Conservation (phyloP, 2,113 vertebrate genomes). For the Pleuronectes platessa region DNA sequence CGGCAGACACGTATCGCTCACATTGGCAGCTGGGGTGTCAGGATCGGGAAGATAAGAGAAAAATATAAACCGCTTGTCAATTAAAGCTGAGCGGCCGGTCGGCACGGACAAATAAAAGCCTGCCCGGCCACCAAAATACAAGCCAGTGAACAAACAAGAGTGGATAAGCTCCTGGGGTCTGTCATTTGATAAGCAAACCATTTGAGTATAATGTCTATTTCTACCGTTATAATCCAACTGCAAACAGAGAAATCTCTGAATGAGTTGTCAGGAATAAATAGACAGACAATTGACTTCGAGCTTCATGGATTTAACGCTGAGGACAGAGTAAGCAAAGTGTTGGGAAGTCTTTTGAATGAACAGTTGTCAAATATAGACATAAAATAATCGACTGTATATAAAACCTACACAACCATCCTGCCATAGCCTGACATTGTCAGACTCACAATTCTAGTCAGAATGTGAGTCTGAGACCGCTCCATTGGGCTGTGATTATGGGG, state of each 20-base stretch:
- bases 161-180: too few species aligned
- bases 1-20: conserved; percentile 85
- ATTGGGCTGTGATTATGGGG: too few species aligned
- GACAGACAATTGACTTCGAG: neutral
- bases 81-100: neutral
- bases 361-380: neutral
- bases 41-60: conserved; percentile 19
- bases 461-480: too few species aligned
- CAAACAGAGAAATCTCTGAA: too few species aligned
- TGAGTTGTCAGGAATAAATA: too few species aligned
- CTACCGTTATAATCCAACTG: too few species aligned
- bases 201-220: too few species aligned
- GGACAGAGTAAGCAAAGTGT: neutral
- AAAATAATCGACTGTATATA: neutral
- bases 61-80: neutral
- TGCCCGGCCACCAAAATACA: too few species aligned
- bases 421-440: too few species aligned
- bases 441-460: too few species aligned
- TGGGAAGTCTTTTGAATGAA: neutral
- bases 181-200: too few species aligned
- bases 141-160: neutral
- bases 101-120: neutral
- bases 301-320: neutral
- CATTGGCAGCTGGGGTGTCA: conserved; percentile 86
- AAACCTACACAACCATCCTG: too few species aligned